Percentiles rank a stretch among this genome's conserved stretches.
These are phyloP conservation scores for Caenorhabditis sp. DNA, from an alignment of 2,888 invertebrate species.

Conservation along the genomic window DNA sequence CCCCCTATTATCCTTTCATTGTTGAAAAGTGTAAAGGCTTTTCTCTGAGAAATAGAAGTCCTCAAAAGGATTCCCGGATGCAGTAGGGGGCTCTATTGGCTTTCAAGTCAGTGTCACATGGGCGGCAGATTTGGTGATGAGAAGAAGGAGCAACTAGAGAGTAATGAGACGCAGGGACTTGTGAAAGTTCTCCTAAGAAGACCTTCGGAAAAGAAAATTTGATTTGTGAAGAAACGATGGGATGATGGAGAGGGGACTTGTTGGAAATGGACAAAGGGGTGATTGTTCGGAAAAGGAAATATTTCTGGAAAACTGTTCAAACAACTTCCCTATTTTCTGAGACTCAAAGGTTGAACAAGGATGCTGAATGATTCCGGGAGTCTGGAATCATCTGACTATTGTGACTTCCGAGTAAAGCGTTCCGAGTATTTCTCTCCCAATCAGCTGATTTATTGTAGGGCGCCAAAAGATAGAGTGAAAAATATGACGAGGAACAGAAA, in stretches of 20 bases:
- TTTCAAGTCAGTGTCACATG: slow-evolving; percentile 54
- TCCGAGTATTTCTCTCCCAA: neutral
- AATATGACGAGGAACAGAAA: slow-evolving; percentile 16
- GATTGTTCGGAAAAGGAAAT: neutral
- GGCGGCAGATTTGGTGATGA: slow-evolving; percentile 57
- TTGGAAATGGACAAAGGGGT: slow-evolving; percentile 3
- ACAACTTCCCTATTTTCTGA: neutral
- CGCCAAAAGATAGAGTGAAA: slow-evolving; percentile 9
- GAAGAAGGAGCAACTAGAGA: slow-evolving; percentile 41
- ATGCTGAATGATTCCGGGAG: neutral
- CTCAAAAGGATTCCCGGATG: slow-evolving; percentile 36
- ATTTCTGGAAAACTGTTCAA: neutral
- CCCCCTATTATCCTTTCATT: slow-evolving; percentile 19
- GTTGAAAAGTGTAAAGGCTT: slow-evolving; percentile 31
- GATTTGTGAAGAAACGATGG: slow-evolving; percentile 31
- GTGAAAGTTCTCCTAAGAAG: slow-evolving; percentile 30
- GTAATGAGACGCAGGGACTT: slow-evolving; percentile 47
- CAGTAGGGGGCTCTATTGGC: slow-evolving; percentile 27
- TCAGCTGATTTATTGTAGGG: slow-evolving; percentile 9
- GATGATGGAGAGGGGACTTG: slow-evolving; percentile 14
- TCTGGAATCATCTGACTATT: neutral
- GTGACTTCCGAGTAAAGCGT: neutral
- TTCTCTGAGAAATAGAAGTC: slow-evolving; percentile 20
- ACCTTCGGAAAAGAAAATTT: slow-evolving; percentile 35
- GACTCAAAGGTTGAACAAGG: neutral